Evolutionary conservation across 2,888 invertebrate genomes (phyloP).

Genomic region (Leucophenga maculata): DNA sequence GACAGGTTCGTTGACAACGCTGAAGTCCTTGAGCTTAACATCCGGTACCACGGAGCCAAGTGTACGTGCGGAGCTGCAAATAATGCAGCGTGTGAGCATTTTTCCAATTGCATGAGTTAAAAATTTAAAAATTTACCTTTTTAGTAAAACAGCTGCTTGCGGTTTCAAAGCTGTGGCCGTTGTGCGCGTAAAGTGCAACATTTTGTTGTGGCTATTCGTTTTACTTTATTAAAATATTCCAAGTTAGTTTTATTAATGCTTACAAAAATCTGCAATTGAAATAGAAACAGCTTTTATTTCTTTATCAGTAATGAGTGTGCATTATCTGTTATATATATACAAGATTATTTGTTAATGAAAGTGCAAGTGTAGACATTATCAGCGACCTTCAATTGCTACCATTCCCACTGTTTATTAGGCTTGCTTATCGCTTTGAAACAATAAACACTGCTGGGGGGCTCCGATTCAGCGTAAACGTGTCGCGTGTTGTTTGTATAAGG

Average conservation of each 20-base stretch:
- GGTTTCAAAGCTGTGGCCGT: not conserved
- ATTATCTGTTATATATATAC: no score
- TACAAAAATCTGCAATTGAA: no score
- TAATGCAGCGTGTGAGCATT: not conserved
- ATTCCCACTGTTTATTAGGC: not conserved
- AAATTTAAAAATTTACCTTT: slow-evolving; percentile 37
- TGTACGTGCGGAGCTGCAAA: slow-evolving; percentile 69
- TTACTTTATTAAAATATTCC: not conserved
- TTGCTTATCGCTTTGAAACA: not conserved
- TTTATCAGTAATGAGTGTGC: no score
- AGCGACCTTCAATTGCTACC: slow-evolving; percentile 49
- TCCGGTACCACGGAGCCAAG: slow-evolving; percentile 79
- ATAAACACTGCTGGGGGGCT: slow-evolving; percentile 37
- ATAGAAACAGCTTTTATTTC: no score
- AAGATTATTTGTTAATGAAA: not conserved
- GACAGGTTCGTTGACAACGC: slow-evolving; percentile 84
- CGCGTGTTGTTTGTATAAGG: not conserved
- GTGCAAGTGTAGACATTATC: slow-evolving; percentile 42
- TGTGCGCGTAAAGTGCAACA: slow-evolving; percentile 16
- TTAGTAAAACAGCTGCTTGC: slow-evolving; percentile 16
- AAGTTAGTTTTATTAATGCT: no score
- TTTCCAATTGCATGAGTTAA: not conserved
- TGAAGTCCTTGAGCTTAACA: slow-evolving; percentile 78
- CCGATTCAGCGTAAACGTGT: slow-evolving; percentile 25
- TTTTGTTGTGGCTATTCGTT: not conserved